Base-by-base conservation (phyloP, 2,797 vertebrate species). In the Sebastes minor region DNA sequence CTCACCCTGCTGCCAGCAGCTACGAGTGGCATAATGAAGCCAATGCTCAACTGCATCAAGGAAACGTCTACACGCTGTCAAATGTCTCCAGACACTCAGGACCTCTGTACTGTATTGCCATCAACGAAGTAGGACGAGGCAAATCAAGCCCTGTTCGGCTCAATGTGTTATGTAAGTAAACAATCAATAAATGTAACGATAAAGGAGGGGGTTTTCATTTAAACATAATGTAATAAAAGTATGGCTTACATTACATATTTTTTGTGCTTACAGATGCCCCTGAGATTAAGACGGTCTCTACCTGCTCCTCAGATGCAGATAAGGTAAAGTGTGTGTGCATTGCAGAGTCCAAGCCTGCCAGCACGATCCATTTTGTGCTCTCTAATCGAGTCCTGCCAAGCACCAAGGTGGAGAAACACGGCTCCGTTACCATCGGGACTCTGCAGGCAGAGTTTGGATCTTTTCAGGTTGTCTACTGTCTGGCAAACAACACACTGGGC, bases 401-500 rank as follows among this genome's bases (percentile, higher is more conserved):
- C n/a, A 76, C 69, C 28, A 76, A 14, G 1, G 35, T 64, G n/a
- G 85, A 94, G 33, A 72, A 30, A 35, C 76, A 89, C 1, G 83
- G 78, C 27, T 70, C 67, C 18, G 8, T 93, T 6, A 91, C 86
- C 4, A 89, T 88, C 1, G 88, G 33, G 25, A 91, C 79, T 6
- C 64, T 93, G 30, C 28, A 71, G 22, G 71, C 23, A 11, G 66
- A 69, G 9, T 11, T 82, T 7, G 68, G 78, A 38, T 80, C 90
- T 30, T 80, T 70, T 2, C 38, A 35, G 9, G 80, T 23, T 27
- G 55, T 95, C 66, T 27, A 66, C 20, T 96, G 95, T 80, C 38
- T 82, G 66, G 94, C 94, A 33, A 90, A 76, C 53, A 96, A 95
- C 90, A 87, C 71, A 0, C 12, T 66, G 42, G 95, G 94, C 30